Evolutionary conservation across 2,113 vertebrate genomes (phyloP), one percentile per base, ranked within the genome.

Genomic region (Bostrychus sinensis): DNA sequence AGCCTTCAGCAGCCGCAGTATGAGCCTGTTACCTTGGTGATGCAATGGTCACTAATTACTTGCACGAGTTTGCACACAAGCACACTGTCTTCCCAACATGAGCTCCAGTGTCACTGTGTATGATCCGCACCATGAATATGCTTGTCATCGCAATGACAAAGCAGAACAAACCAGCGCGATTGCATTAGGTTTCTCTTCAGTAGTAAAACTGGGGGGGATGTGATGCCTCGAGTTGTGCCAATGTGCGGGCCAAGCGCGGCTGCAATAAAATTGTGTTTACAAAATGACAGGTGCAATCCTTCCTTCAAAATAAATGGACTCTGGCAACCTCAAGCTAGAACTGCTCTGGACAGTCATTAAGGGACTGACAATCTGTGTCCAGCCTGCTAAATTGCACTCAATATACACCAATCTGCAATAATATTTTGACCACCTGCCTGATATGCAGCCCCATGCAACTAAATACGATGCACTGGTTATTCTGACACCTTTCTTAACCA

Each of bases 11-110:
- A 53, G 73, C 39, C 51, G 41, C 36, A 57, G 67, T 37, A 42
- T 54, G 65, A 55, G 25, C 75, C 65, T 77, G 88, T 92, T 90
- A 83, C 91, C 91, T 72, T 83, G 88, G 85, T 65, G 88, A 91
- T 51, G 26, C 66, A 65, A 73, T 22, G 86, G 89, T 89, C 89
- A 84, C 56, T 55, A 37, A 14, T 51, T 55, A 46, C 62, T 56
- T 14, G 37, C 26, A 53, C 10, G 46, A 34, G 16, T 51, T 45
- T 61, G 50, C 43, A 55, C 51, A 30, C 19, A 39, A 50, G 43
- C 13, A 23, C 45, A 6, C 17, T 12, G 28, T 62, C 63, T 57
- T 26, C 39, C 48, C 42, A 34, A 22, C n/a, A 48, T 39, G 39
- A 43, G 50, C 28, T 11, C 57, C 45, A 43, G 25, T 38, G 68